Base-by-base conservation (phyloP, 2,888 invertebrate species). In the Diarsia mendica region DNA sequence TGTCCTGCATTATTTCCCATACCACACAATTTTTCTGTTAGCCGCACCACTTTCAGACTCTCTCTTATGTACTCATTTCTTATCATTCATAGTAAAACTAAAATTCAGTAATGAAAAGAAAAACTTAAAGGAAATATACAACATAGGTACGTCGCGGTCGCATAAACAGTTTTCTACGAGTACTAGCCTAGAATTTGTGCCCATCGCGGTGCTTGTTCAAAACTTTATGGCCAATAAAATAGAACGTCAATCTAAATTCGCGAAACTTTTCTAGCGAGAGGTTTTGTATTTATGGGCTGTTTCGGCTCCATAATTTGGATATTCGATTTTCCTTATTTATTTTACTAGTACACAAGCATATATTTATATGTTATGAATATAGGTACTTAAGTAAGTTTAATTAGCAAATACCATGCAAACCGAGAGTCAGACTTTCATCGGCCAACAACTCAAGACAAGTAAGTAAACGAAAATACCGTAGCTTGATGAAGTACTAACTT, bases 221-320 rank as follows among this genome's bases (percentile, higher is more conserved):
- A 83, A 86, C 69, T 85, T 87, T 88, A 89, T 87, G 72, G 80
- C 55, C 79, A 85, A 80, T 87, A 88, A 89, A 86, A 82, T 11
- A 72, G 67, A 65, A 74, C 72, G 72, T 85, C 80, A 82, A 84
- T 83, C 79, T 82, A 74, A 83, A 82, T 83, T 79, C 79, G 63
- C 75, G 39, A 51, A 74, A 64, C 51, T 75, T 83, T 68, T 67
- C 23, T 13, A 48, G 65, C 15, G 44, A 72, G 83, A 63, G 15
- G 33, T 71, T n/a, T 60, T 28, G 3, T 20, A 64, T 75, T 64
- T 53, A 67, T 58, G 11, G 33, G 44, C 15, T 70, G 28, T 70
- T 83, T 73, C 48, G 44, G 53, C 13, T 58, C 18, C 39, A 33
- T 61, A 55, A 75, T 49, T 65, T 58, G 48, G 13, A 70, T 70